These are phyloP conservation scores for Neogale vison DNA, from an alignment of 2,113 vertebrate genomes.

Conservation along the genomic window DNA sequence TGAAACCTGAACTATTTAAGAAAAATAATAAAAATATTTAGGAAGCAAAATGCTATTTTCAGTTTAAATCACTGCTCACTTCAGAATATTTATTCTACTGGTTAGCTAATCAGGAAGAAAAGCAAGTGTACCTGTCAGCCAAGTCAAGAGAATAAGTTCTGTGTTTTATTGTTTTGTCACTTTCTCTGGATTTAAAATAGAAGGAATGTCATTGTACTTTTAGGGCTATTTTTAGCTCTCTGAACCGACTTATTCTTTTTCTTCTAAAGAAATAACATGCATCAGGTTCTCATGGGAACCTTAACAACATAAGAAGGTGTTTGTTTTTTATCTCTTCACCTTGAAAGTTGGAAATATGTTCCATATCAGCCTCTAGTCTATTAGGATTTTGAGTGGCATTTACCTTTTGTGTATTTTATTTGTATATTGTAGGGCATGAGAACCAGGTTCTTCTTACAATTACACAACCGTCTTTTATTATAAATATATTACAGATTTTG, in stretches of 20 bases:
- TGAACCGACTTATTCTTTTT: conserved; percentile 74
- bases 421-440: conserved; percentile 25
- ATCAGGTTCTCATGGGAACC: conserved; percentile 49
- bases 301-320: conserved; percentile 56
- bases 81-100: conserved; percentile 49
- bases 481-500: conserved; percentile 53
- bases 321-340: conserved; percentile 69
- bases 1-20: conserved; percentile 73
- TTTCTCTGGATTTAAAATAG: conserved; percentile 70
- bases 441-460: conserved; percentile 36
- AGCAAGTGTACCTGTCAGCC: conserved; percentile 15
- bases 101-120: conserved; percentile 67
- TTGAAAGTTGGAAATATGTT: conserved; percentile 64
- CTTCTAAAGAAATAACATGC: conserved; percentile 66
- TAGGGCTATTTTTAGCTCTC: conserved; percentile 65
- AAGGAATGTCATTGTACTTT: background rate
- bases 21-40: conserved; percentile 74
- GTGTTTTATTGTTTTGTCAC: conserved; percentile 17
- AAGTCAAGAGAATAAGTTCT: conserved; percentile 35
- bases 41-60: conserved; percentile 33
- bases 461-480: background rate
- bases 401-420: conserved; percentile 33
- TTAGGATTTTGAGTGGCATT: conserved; percentile 43
- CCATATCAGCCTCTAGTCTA: conserved; percentile 50
- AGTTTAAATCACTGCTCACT: conserved; percentile 42